Base-by-base conservation (phyloP, 2,888 invertebrate genomes). In the Saturnia japonica region DNA sequence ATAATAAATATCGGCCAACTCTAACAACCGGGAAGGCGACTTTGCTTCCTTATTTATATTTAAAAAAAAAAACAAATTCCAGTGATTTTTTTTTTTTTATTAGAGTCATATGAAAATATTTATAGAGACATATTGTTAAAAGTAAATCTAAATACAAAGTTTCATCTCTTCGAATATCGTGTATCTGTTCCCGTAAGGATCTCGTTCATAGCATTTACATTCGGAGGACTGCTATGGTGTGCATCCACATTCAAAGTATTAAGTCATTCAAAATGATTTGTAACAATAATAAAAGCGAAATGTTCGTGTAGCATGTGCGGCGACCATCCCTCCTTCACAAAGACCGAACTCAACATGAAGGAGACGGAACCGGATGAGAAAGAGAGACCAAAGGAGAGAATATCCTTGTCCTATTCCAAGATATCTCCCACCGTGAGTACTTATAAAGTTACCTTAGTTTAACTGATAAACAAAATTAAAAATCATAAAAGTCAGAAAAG, bases 271-370 rank as follows among this genome's bases (percentile, higher is more conserved):
- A 34, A 34, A 1, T 43, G n/a, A n/a, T n/a, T n/a, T n/a, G n/a
- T 43, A 43, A 43, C 12, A 12, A 8, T 43, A 28, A 47, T 68
- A 34, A 42, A 14, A 42, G n/a, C n/a, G 14, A 19, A 57, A 22
- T 60, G 40, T 14, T n/a, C 40, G 12, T 47, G 9, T 78, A 93
- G 93, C 68, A 93, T 93, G 93, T 92, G 93, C 82, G 93, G 93
- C 12, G 93, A 93, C 79, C 93, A 93, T 74, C 88, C 90, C 4
- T 92, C 92, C 8, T 82, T 92, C 74, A 89, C 88, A n/a, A 91
- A 91, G 81, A 85, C 88, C n/a, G 92, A 90, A 76, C 79, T 89
- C 19, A 90, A 87, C 76, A 78, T 74, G 62, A 88, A 88, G 74
- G 89, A 88, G 45, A 28, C 73, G 0, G 81, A 78, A 60, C 71